Base-by-base conservation (phyloP, 2,113 vertebrate genomes). In the Austrofundulus limnaeus region DNA sequence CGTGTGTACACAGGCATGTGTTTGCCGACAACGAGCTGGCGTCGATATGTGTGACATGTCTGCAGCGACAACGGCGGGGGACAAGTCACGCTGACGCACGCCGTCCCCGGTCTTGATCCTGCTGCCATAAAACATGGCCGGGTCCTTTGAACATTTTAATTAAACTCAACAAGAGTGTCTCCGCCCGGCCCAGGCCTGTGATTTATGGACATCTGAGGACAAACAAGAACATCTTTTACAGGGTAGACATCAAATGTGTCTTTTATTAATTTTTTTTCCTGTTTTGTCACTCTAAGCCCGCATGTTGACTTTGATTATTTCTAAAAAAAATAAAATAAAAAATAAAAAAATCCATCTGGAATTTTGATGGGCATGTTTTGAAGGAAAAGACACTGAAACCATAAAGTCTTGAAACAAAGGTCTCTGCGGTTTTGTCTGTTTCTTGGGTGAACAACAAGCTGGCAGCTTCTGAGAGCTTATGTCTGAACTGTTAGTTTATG, bases 381-480 rank as follows among this genome's bases (percentile, higher is more conserved):
- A 88, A 89, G 85, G 84, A 86, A 82, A 82, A 57, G 80, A 81
- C 86, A 86, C 72, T 56, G 48, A 85, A 85, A 85, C 84, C 85
- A 85, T 88, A 90, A 87, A 90, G 88, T 88, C 84, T 87, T 76
- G 72, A 88, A 91, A 91, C 89, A 90, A 92, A 91, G 87, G 83
- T 84, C 87, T 88, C 78, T 83, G 89, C 73, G 89, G 89, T 87
- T 83, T 77, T 77, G 81, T 85, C 89, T 89, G 85, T 78, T 89
- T 79, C 81, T 89, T 73, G 80, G 79, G 87, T 82, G 84, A 85
- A 86, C 82, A 88, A 79, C 76, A 81, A 77, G 68, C 73, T 70
- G 28, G 60, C 80, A 79, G 75, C 68, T 78, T 79, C 70, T 65
- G 72, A 84, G 70, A 83, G 85, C 81, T 89, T 83, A 86, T 80